These are phyloP conservation scores for Cremastobaeus sp. DNA, from an alignment of 2,888 invertebrate genomes.

Conservation along the genomic window DNA sequence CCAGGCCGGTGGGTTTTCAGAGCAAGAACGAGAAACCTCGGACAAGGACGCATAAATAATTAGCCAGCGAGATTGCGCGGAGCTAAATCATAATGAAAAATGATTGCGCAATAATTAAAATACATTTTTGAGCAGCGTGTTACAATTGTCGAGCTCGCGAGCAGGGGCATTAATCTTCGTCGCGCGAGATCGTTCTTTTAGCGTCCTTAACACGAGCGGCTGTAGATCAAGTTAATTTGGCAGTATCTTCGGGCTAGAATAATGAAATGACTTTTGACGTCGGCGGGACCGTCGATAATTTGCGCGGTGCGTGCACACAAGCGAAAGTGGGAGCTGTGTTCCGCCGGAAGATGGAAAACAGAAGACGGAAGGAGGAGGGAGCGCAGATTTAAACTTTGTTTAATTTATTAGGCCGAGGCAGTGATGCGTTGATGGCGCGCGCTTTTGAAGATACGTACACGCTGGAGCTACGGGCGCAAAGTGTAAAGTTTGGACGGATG, in stretches of 20 bases:
- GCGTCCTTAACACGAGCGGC: constrained; percentile 17
- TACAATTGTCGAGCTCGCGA: constrained; percentile 12
- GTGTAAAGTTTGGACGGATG: constrained; percentile 60
- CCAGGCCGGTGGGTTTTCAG: too few relatives aligned
- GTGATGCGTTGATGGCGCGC: constrained; percentile 49
- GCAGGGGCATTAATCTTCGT: constrained; percentile 33
- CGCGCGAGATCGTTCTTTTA: constrained; percentile 41
- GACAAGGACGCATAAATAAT: constrained; percentile 5
- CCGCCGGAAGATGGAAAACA: not conserved
- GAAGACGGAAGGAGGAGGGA: not conserved
- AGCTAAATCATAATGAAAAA: constrained; percentile 41
- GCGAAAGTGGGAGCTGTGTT: too few relatives aligned
- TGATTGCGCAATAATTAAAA: constrained; percentile 33
- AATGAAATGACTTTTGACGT: constrained; percentile 19
- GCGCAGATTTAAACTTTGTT: constrained; percentile 51
- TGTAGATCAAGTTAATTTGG: constrained; percentile 35
- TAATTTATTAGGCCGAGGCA: constrained; percentile 52
- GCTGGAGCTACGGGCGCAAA: constrained; percentile 39
- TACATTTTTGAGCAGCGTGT: constrained; percentile 28
- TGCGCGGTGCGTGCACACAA: constrained; percentile 9
- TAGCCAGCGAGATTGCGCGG: constrained; percentile 7
- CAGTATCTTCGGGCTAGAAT: constrained; percentile 9
- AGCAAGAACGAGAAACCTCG: too few relatives aligned
- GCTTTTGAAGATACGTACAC: constrained; percentile 51
- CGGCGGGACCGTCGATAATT: constrained; percentile 22